A percentile compares a stretch with the other conserved stretches of the same genome.
Conservation (phyloP, 1,140 invertebrate species). For the Pentalonia nigronervosa region DNA sequence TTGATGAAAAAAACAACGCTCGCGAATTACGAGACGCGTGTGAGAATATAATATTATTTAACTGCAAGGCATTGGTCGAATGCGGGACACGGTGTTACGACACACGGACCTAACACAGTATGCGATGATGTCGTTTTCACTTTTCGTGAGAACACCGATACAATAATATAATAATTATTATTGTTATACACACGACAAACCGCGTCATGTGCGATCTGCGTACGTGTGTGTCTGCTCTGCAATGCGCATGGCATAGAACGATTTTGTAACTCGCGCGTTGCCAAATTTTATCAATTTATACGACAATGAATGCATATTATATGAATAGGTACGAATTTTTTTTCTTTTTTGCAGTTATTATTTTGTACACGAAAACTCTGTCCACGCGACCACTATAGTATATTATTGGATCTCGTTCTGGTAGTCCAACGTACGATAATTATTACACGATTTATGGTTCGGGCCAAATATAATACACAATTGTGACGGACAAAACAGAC, state of each 20-base stretch:
- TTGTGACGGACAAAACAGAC: background rate
- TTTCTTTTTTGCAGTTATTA: background rate
- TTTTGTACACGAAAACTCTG: background rate
- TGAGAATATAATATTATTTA: background rate
- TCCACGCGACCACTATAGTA: background rate
- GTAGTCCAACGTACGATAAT: background rate
- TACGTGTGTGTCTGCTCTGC: background rate
- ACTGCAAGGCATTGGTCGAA: background rate
- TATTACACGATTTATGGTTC: background rate
- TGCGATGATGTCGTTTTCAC: constrained; percentile 9
- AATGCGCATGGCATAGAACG: background rate
- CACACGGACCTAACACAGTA: background rate
- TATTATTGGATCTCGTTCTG: no score
- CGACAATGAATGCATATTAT: background rate
- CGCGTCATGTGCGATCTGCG: background rate
- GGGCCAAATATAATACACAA: background rate
- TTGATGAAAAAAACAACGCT: background rate
- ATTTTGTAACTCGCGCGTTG: constrained; percentile 27
- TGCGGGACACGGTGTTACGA: background rate
- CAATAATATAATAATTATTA: background rate
- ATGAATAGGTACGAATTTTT: background rate
- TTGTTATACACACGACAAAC: background rate
- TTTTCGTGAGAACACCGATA: background rate
- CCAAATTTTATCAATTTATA: background rate
- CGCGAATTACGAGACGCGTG: background rate